Evolutionary conservation across 2,113 vertebrate genomes (phyloP).

Genomic region (Bettongia penicillata): DNA sequence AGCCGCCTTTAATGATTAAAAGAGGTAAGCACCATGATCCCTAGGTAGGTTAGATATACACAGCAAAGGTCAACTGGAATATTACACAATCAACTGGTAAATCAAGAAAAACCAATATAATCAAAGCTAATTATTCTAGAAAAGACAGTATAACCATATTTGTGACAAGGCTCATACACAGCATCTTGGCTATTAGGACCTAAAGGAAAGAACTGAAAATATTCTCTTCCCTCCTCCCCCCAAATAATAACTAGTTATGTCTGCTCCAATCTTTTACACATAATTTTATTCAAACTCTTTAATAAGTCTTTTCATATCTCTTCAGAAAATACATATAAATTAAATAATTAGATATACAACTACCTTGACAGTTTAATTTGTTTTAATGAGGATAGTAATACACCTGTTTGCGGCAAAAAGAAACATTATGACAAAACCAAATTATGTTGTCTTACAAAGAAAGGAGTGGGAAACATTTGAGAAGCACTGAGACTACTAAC

Average conservation of each 20-base stretch:
- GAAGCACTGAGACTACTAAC: slow-evolving; percentile 38
- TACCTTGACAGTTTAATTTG: slow-evolving; percentile 71
- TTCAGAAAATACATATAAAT: slow-evolving; percentile 63
- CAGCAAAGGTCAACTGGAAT: not conserved
- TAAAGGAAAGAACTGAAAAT: slow-evolving; percentile 26
- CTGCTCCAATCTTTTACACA: not conserved
- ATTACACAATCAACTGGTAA: not conserved
- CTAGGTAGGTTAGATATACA: not conserved
- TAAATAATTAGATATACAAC: slow-evolving; percentile 71
- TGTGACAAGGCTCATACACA: not conserved
- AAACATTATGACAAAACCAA: slow-evolving; percentile 67
- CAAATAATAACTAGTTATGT: not conserved
- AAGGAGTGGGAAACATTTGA: slow-evolving; percentile 43
- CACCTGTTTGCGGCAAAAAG: slow-evolving; percentile 69
- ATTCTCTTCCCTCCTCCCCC: not conserved
- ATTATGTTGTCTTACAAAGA: slow-evolving; percentile 65
- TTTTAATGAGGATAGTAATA: slow-evolving; percentile 72
- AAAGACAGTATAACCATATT: not conserved
- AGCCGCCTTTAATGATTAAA: not conserved
- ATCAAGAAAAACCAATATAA: not conserved
- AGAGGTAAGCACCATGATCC: not conserved
- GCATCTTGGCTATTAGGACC: not conserved
- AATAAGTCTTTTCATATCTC: slow-evolving; percentile 44
- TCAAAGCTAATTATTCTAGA: not conserved
- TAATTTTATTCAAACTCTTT: slow-evolving; percentile 38